These are phyloP conservation scores for Actinemys pallida DNA, from an alignment of 2,113 vertebrate species.

Conservation along the genomic window DNA sequence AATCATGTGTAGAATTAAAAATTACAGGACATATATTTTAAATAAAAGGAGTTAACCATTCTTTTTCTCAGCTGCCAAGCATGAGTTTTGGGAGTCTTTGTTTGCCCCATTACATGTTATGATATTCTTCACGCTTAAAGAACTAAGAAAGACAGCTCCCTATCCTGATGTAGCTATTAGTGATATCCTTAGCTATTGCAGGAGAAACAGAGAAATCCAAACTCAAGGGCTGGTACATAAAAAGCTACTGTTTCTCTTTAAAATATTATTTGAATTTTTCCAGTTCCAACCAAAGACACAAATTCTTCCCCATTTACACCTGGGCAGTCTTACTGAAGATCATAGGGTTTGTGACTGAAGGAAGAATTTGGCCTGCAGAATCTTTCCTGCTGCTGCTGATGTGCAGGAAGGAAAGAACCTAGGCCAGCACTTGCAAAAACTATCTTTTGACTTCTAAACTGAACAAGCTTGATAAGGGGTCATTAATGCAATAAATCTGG, in stretches of 20 bases:
- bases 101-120: not conserved
- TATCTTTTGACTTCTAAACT: not conserved
- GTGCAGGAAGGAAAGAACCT: not conserved
- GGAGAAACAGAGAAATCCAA: not conserved
- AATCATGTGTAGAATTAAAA: not conserved
- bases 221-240: accelerated
- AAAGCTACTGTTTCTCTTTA: not conserved
- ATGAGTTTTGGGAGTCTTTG: not conserved
- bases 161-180: not conserved
- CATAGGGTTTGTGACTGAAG: not conserved
- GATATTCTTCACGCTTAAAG: not conserved
- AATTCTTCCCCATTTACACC: not conserved
- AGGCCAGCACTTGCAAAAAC: not conserved
- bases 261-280: accelerated
- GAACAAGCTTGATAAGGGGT: not conserved
- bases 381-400: not conserved
- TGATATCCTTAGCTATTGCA: not conserved
- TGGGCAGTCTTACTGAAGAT: not conserved
- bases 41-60: not conserved
- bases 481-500: not conserved
- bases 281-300: not conserved
- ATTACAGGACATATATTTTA: not conserved
- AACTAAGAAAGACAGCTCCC: not conserved
- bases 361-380: not conserved
- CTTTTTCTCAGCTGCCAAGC: not conserved